phyloP scores from a whole-genome alignment of 2,888 invertebrate species.

The Euzophera pinguis region DNA sequence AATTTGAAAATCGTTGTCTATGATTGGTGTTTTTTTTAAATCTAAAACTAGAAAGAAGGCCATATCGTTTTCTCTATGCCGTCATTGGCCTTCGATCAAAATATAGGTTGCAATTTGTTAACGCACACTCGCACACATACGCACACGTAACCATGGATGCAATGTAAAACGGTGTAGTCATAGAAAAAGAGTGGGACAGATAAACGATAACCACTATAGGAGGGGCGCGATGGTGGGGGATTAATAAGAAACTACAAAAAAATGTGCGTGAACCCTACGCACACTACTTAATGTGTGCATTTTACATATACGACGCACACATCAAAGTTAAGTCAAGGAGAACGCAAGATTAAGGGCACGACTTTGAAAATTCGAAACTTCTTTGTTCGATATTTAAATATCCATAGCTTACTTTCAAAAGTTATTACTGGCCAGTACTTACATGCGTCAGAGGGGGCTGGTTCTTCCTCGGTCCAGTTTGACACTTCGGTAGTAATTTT shows the following conservation, averaged over 20 bases:
- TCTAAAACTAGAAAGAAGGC: constrained; percentile 16
- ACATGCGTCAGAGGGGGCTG: constrained; percentile 78
- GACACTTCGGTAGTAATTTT: constrained; percentile 78
- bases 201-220: constrained; percentile 63
- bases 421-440: constrained; percentile 38
- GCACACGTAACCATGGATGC: constrained; percentile 44
- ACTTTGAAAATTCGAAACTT: constrained; percentile 36
- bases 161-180: constrained; percentile 50
- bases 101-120: constrained; percentile 76
- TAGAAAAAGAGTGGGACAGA: constrained; percentile 78
- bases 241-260: constrained; percentile 67
- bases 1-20: too few relatives aligned
- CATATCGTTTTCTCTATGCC: constrained; percentile 41
- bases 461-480: constrained; percentile 77
- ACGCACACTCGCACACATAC: constrained; percentile 54
- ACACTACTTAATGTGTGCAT: constrained; percentile 43
- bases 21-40: background rate
- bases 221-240: constrained; percentile 59
- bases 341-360: constrained; percentile 60
- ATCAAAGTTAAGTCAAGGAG: constrained; percentile 42
- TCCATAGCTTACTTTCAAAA: constrained; percentile 13
- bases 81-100: constrained; percentile 74
- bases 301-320: constrained; percentile 44
- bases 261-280: constrained; percentile 72
- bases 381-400: constrained; percentile 29